Evolutionary conservation across 2,113 vertebrate species (phyloP), one percentile per base, ranked within the genome.

Genomic region (Cavia porcellus): DNA sequence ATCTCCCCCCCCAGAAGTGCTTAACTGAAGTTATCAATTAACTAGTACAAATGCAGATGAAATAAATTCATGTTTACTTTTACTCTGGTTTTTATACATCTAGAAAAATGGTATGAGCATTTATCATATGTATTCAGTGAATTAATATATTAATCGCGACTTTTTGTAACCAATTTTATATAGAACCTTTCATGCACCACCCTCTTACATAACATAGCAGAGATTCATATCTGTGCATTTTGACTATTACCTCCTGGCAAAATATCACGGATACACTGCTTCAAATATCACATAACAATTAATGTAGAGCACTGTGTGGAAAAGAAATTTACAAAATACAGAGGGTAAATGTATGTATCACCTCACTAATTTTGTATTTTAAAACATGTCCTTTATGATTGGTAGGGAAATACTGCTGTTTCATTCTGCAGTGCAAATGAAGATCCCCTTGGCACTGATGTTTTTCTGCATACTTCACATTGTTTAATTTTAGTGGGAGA

Each of bases 401-500:
- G 90, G 77, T 80, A 86, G 66, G 91, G 32, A 90, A 88, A 77
- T 84, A n/a, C 28, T 91, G 38, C 82, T 38, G 57, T 74, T 95
- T 80, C 28, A 61, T 81, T 85, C 86, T 92, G 86, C 96, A 97
- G 75, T 82, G 95, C 96, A 97, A 94, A n/a, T 97, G 84, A 98
- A 97, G 95, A 94, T 97, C 96, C 86, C 55, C 84, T 97, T 87
- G 97, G 97, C 97, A 94, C 88, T 97, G 91, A 95, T 98, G 91
- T 92, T 89, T 97, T 98, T 98, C 97, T 97, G 97, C 96, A 57
- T 96, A 96, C 97, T 92, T 70, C 95, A 95, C 96, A 97, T 98
- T 98, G 97, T 98, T 98, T 98, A 96, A 97, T 98, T 98, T 97
- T 98, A 89, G 97, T 98, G 84, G 97, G 98, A 98, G 97, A 97